Percentiles rank a stretch among this genome's conserved stretches.
Evolutionary conservation across 2,888 invertebrate genomes (phyloP).

Genomic region (Smittia sp.): DNA sequence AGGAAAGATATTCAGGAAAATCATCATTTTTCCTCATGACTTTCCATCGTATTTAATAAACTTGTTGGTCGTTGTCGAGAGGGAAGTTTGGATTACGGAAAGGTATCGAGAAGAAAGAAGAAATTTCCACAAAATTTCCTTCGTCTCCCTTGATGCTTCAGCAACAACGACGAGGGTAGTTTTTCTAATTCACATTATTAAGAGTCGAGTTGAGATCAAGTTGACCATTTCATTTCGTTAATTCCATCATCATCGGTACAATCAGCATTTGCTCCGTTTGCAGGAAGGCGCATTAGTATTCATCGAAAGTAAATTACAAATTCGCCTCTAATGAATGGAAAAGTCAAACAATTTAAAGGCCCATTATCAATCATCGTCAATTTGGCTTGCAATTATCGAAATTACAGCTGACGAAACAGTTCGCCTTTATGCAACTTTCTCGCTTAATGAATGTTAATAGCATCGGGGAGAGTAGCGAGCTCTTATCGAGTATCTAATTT

Average conservation of each 20-base stretch:
- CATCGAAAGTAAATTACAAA: conserved; percentile 15
- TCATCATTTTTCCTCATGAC: background rate
- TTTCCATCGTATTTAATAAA: conserved; percentile 17
- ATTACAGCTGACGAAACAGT: conserved; percentile 14
- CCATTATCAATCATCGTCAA: conserved; percentile 35
- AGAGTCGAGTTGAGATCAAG: conserved; percentile 41
- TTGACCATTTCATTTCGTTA: conserved; percentile 42
- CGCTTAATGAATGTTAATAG: conserved; percentile 1
- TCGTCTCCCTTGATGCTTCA: background rate
- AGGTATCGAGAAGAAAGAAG: conserved; percentile 17
- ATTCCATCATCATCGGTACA: conserved; percentile 31
- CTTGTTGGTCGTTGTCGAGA: conserved; percentile 11
- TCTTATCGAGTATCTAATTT: background rate
- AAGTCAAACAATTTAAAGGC: conserved; percentile 12
- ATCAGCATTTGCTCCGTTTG: background rate
- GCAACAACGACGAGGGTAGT: background rate
- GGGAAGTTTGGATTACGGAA: conserved; percentile 17
- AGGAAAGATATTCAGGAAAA: background rate
- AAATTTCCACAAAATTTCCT: conserved; percentile 27
- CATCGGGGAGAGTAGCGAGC: background rate
- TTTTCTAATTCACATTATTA: conserved; percentile 40
- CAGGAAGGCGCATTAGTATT: conserved; percentile 8
- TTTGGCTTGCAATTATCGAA: conserved; percentile 18
- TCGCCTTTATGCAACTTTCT: conserved; percentile 3
- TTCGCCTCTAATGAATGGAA: background rate